Base-by-base conservation (phyloP, 2,113 vertebrate genomes). In the Neotragus pygmaeus region DNA sequence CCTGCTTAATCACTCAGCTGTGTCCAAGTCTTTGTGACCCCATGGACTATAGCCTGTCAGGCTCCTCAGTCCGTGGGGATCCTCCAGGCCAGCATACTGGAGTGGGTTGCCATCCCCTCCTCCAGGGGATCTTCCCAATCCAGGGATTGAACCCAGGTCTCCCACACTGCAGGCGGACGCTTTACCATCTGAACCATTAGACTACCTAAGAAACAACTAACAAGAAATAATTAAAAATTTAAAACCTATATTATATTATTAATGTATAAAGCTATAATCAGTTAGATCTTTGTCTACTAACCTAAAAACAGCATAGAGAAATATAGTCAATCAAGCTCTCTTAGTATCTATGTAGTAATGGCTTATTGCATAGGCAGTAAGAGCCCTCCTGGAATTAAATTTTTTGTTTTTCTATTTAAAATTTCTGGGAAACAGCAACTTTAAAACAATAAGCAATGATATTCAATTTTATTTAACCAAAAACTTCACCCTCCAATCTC, bases 161-260 rank as follows among this genome's bases (percentile, higher is more conserved):
- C 66, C 21, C 36, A 39, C 36, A 39, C 1, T 73, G 21, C 66
- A 73, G n/a, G 64, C 1, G 0, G 66, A 36, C 19, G 36, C 64
- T 70, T 23, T 70, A 70, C 19, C 19, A 10, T 36, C 9, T 70
- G 64, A 70, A 70, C 64, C 64, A 70, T 73, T 11, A 73, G n/a
- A 11, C 66, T 39, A 39, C 36, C 66, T 39, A 73, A 73, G 66
- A 98, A 98, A 97, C 43, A 94, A 92, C 93, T 83, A 98, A 2
- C 90, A 97, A 98, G 97, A 96, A 96, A 96, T 70, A 47, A 92
- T 94, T 95, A 95, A 27, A 97, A 96, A 98, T 57, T 98, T 98
- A 97, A 98, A 98, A 97, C 91, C 91, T 97, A 97, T 58, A 92
- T 81, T 92, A 73, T 39, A 93, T 78, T 43, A 88, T 51, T 89